These are phyloP conservation scores for Apogon talboti DNA, from an alignment of 2,797 vertebrate genomes.

Conservation along the genomic window DNA sequence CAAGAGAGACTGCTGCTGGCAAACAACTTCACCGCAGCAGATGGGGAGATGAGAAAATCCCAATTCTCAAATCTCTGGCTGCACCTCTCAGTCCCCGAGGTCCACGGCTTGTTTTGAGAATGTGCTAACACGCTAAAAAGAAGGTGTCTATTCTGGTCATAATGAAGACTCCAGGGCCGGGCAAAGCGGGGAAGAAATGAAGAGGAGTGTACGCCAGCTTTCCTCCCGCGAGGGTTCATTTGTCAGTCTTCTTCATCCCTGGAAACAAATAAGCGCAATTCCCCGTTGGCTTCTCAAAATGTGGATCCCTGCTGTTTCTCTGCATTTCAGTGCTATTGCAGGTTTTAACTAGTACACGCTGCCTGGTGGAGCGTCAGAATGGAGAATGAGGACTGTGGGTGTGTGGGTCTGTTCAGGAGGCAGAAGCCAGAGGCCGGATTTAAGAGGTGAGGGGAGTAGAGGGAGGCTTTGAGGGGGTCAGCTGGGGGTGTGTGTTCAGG, in stretches of 20 bases:
- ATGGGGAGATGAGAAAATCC: slow-evolving; percentile 59
- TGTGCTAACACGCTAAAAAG: slow-evolving; percentile 80
- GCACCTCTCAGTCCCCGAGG: slow-evolving; percentile 66
- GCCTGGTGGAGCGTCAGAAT: slow-evolving; percentile 33
- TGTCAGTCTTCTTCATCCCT: slow-evolving; percentile 83
- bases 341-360: slow-evolving; percentile 51
- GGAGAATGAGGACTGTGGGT: slow-evolving; percentile 50
- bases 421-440: slow-evolving; percentile 50
- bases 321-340: slow-evolving; percentile 34
- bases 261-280: slow-evolving; percentile 82
- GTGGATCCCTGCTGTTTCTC: slow-evolving; percentile 67
- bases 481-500: slow-evolving; percentile 39
- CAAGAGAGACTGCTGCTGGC: slow-evolving; percentile 67
- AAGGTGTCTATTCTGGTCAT: slow-evolving; percentile 83
- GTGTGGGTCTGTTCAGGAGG: slow-evolving; percentile 28
- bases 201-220: slow-evolving; percentile 49
- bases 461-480: slow-evolving; percentile 50
- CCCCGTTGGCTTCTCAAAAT: slow-evolving; percentile 66
- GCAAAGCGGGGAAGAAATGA: slow-evolving; percentile 62
- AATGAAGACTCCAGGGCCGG: slow-evolving; percentile 83
- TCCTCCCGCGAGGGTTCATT: slow-evolving; percentile 78
- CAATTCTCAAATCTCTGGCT: slow-evolving; percentile 62
- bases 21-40: slow-evolving; percentile 63
- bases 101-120: slow-evolving; percentile 80
- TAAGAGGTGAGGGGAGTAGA: slow-evolving; percentile 37